Percentiles rank a stretch among this genome's conserved stretches.
These are phyloP conservation scores for Neopipo cinnamomea DNA, from an alignment of 2,113 vertebrate species.

Conservation along the genomic window DNA sequence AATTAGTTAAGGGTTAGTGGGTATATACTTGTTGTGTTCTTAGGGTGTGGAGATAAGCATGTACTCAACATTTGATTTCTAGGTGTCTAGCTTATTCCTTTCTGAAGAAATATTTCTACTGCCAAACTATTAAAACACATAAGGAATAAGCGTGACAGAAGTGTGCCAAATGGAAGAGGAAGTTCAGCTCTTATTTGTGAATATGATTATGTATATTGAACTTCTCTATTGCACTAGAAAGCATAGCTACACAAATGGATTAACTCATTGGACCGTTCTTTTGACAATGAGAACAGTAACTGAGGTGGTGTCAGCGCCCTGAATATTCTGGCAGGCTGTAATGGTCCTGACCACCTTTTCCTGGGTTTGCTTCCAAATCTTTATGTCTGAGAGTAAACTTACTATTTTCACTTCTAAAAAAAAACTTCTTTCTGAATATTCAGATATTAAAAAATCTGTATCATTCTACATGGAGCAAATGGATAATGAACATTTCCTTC, in stretches of 20 bases:
- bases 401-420: not conserved
- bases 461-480: not conserved
- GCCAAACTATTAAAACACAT: not conserved
- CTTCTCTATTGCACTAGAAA: not conserved
- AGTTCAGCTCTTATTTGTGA: not conserved
- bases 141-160: not conserved
- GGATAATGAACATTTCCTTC: not conserved
- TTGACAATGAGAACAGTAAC: not conserved
- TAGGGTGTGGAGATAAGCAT: accelerated
- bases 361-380: accelerated
- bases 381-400: not conserved
- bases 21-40: not conserved
- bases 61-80: not conserved
- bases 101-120: not conserved
- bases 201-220: not conserved
- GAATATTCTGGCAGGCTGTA: not conserved
- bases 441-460: not conserved
- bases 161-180: not conserved
- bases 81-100: not conserved
- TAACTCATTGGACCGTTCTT: not conserved
- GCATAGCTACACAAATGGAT: not conserved
- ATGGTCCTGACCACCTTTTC: not conserved
- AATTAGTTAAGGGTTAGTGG: not conserved
- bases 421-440: not conserved
- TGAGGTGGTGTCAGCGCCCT: not conserved